Evolutionary conservation across 2,113 vertebrate genomes (phyloP).

Genomic region (Dromaius novaehollandiae): DNA sequence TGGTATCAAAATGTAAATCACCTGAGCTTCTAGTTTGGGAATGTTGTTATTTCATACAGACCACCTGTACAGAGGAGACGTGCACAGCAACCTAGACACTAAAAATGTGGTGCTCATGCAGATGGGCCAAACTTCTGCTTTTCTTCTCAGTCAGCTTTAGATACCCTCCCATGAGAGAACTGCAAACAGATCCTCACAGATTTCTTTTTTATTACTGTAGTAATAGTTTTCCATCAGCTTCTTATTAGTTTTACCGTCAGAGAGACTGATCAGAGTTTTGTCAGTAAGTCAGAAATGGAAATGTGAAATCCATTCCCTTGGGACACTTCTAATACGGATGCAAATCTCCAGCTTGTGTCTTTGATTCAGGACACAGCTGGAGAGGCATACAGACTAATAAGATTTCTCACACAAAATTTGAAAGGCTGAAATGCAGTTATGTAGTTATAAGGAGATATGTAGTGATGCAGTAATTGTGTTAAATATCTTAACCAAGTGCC

Average conservation of each 20-base stretch:
- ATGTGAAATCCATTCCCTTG: not conserved
- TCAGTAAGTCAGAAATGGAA: not conserved
- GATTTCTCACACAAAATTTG: not conserved
- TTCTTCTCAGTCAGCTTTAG: not conserved
- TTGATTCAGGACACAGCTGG: not conserved
- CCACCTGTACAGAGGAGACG: not conserved
- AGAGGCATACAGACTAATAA: not conserved
- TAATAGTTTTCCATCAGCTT: not conserved
- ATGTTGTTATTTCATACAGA: not conserved
- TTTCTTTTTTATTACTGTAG: not conserved
- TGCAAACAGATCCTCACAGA: not conserved
- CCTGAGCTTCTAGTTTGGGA: not conserved
- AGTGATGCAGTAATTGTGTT: not conserved
- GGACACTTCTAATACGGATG: not conserved
- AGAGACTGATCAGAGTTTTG: not conserved
- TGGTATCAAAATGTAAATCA: not conserved
- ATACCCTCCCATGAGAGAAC: not conserved
- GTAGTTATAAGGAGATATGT: not conserved
- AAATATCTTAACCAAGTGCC: not conserved
- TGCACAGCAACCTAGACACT: rapidly evolving
- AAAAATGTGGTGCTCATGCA: not conserved
- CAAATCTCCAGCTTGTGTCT: not conserved
- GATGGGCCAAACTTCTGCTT: not conserved
- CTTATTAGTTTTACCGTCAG: not conserved
- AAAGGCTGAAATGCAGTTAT: not conserved